Evolutionary conservation across 1,140 invertebrate genomes (phyloP), one percentile per base, ranked within the genome.

Genomic region (Amphibalanus amphitrite): DNA sequence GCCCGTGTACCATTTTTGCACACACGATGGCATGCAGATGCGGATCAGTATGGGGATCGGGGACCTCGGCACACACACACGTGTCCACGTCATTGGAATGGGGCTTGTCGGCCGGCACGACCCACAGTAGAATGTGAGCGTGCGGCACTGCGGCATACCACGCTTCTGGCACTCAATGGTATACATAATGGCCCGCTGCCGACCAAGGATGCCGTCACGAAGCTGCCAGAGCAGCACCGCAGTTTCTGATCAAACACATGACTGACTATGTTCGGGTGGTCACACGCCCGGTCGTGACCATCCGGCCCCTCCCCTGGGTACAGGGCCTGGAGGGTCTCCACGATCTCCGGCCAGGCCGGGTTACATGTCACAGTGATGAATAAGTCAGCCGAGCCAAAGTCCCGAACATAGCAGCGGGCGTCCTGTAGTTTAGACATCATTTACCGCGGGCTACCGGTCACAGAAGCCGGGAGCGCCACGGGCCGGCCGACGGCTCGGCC

Each of bases 351-450:
- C 79, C 80, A 81, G n/a, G 72, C 74, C n/a, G 78, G 76, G 71
- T 81, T 80, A 72, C 74, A 79, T 40, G 80, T 82, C 29, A 82
- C 76, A 15, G 80, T 82, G n/a, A 82, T 78, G 71, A 83, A 83
- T 0, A 82, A 70, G 71, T 78, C 77, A 26, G 82, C 81, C 47
- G 74, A 74, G 20, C 80, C 81, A 73, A 73, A 80, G 69, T 72
- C 30, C 17, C 72, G 29, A 3, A 81, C 79, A 65, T 74, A 72
- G 23, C 74, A 72, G 79, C 81, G 79, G 10, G 76, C 74, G 74
- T 80, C 79, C 73, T 81, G 74, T 17, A 71, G 38, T 23, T 71
- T 71, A 25, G 29, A 4, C 25, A 71, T 29, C 76, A 77, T 76
- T 59, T 75, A 74, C 23, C 76, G 69, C 38, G 75, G 75, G 70